Base-by-base conservation (phyloP, 2,113 vertebrate species). In the Thryonomys swinderianus region DNA sequence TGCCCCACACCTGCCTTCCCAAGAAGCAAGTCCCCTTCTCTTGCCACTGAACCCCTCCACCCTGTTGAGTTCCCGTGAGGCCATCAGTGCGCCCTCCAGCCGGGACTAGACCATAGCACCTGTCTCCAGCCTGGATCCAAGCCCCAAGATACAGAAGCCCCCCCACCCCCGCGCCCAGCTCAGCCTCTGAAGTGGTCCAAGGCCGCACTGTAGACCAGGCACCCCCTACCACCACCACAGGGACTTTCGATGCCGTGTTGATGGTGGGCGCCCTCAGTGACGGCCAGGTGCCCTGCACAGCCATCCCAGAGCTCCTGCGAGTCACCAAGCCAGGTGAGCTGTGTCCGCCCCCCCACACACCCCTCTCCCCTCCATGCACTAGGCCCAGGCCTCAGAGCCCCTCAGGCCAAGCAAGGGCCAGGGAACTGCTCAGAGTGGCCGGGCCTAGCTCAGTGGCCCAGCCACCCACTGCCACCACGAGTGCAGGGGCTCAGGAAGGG, bases 291-390 rank as follows among this genome's bases (percentile, higher is more conserved):
- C 98, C 99, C 0, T 96, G 93, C 90, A 25, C 73, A 0, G 98
- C 98, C 0, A 37, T 99, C 55, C 98, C 98, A 34, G 98, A 99
- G 94, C 97, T 99, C 90, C 98, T 98, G 71, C 97, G 97, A 5
- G 98, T 98, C 85, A 98, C 99, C 91, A 99, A 99, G 96, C 97
- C 98, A 92, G 99, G 99, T 99, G 92, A 98, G 98, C 37, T 17
- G 37, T 48, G 9, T 7, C 51, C 2, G 1, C 27, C 57, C 53
- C 5, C 4, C 23, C 34, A 23, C 4, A 0, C 3, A n/a, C 11
- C 37, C 48, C 45, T 37, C 27, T n/a, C 59, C 66, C 9, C 37
- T 57, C 13, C 53, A 51, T 16, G 7, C 23, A 8, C n/a, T 51
- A 92, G 42, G 37, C 27, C 25, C 86, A n/a, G 45, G 45, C 80